Percentiles rank a stretch among this genome's conserved stretches.
Evolutionary conservation across 2,888 invertebrate species (phyloP).

Genomic region (Chorisops tibialis): DNA sequence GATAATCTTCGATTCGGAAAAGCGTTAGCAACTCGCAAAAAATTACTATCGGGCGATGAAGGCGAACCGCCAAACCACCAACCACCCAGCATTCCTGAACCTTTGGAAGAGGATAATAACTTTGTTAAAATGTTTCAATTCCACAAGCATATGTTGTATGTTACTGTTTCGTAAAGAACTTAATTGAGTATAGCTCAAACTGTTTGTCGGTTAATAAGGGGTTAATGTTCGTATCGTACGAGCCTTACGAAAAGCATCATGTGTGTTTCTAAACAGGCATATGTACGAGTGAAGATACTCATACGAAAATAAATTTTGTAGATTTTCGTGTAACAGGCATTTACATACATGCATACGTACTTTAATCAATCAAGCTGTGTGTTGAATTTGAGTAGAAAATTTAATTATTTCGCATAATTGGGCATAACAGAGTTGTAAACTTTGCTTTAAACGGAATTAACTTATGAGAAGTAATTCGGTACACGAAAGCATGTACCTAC

Average conservation of each 20-base stretch:
- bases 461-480: not conserved
- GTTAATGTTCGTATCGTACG: slow-evolving; percentile 5
- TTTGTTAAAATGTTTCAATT: not conserved
- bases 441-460: slow-evolving; percentile 5
- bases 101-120: slow-evolving; percentile 48
- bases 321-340: not conserved
- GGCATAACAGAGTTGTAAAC: slow-evolving; percentile 14
- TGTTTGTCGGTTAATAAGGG: not conserved
- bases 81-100: slow-evolving; percentile 65
- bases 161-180: no score
- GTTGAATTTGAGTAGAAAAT: slow-evolving; percentile 12
- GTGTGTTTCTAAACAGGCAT: no score
- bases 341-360: not conserved
- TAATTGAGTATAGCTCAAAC: not conserved
- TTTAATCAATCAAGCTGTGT: no score
- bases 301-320: not conserved
- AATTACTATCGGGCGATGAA: slow-evolving; percentile 80
- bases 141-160: no score
- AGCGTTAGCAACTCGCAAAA: slow-evolving; percentile 76
- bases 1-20: slow-evolving; percentile 85
- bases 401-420: slow-evolving; percentile 24
- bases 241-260: no score
- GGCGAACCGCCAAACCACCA: slow-evolving; percentile 85
- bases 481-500: not conserved
- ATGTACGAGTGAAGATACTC: no score